These are phyloP conservation scores for Steatocranus sp. DNA, from an alignment of 2,797 vertebrate species.

Conservation along the genomic window DNA sequence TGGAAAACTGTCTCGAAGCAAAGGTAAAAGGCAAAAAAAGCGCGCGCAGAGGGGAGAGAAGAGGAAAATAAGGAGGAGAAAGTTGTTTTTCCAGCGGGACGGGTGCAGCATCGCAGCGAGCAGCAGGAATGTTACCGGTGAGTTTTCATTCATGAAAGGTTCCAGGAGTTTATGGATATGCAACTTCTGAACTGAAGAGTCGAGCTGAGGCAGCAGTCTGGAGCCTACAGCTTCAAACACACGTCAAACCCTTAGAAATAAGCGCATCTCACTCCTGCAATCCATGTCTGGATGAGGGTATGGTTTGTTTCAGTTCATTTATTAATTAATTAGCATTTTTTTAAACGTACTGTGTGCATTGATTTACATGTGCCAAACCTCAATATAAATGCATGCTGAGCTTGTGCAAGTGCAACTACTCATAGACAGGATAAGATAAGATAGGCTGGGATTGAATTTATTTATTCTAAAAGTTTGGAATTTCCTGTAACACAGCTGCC, in stretches of 20 bases:
- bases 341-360: neutral
- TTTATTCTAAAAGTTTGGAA: neutral
- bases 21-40: neutral
- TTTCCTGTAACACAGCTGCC: neutral
- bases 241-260: neutral
- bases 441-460: neutral
- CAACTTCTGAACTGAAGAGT: neutral
- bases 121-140: constrained; percentile 64
- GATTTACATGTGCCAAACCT: neutral
- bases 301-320: neutral
- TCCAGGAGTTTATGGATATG: neutral
- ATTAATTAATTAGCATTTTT: neutral
- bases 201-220: neutral
- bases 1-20: neutral
- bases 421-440: neutral
- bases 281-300: rapidly evolving
- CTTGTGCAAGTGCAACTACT: neutral
- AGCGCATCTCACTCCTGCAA: rapidly evolving
- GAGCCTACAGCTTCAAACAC: neutral
- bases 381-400: neutral
- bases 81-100: constrained; percentile 2
- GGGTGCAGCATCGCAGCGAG: neutral
- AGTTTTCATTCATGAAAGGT: constrained; percentile 30
- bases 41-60: neutral
- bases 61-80: neutral